These are phyloP conservation scores for Myotis brandtii DNA, from an alignment of 2,113 vertebrate species.

Conservation along the genomic window DNA sequence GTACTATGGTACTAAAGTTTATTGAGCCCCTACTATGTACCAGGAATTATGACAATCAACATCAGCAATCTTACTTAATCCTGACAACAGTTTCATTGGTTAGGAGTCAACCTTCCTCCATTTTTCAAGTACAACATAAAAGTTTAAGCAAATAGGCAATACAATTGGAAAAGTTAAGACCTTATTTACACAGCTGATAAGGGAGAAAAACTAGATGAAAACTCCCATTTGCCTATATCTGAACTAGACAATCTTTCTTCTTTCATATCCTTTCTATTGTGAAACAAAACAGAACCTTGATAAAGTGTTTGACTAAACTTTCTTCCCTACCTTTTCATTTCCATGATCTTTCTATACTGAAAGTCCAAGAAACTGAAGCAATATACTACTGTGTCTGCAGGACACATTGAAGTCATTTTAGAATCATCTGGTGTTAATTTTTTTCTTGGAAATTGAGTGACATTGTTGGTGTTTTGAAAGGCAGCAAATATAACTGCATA, in stretches of 20 bases:
- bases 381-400: constrained; percentile 53
- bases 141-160: constrained; percentile 1
- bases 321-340: constrained; percentile 60
- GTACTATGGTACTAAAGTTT: not conserved
- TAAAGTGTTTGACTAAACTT: not conserved
- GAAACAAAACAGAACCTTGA: constrained; percentile 25
- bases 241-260: not conserved
- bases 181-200: not conserved
- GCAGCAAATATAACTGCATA: constrained; percentile 79
- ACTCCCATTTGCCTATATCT: not conserved
- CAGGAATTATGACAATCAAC: not conserved
- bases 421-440: constrained; percentile 75
- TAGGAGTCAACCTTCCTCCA: not conserved
- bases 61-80: not conserved
- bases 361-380: constrained; percentile 48
- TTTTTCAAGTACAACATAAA: not conserved
- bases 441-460: constrained; percentile 77
- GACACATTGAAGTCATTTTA: constrained; percentile 71
- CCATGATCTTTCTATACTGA: constrained; percentile 13
- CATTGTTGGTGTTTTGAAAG: constrained; percentile 82
- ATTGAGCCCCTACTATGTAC: not conserved
- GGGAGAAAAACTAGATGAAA: not conserved
- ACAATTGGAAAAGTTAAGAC: not conserved
- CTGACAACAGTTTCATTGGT: not conserved
- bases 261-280: not conserved